These are phyloP conservation scores for Papilio elwesi DNA, from an alignment of 2,888 invertebrate species.

Conservation along the genomic window DNA sequence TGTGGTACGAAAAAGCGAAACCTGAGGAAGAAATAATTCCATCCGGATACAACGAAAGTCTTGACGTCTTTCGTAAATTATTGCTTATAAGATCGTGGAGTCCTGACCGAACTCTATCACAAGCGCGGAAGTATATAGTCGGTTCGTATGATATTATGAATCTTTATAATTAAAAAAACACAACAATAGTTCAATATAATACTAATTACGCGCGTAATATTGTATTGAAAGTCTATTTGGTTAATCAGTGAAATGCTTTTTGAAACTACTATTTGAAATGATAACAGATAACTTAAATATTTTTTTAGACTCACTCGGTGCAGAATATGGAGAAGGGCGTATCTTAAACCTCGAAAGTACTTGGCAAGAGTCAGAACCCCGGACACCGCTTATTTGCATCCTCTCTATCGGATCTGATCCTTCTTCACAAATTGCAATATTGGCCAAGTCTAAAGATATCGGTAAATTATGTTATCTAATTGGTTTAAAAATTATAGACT, in stretches of 20 bases:
- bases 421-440: constrained; percentile 94
- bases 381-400: constrained; percentile 95
- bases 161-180: not conserved
- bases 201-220: not conserved
- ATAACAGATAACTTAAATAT: not conserved
- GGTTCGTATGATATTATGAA: constrained; percentile 72
- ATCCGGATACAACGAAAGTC: constrained; percentile 92
- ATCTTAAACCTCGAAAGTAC: constrained; percentile 96
- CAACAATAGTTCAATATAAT: not conserved
- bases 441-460: constrained; percentile 94
- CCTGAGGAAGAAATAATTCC: constrained; percentile 97
- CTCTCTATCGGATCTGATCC: constrained; percentile 98
- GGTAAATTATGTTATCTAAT: constrained; percentile 80
- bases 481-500: not conserved
- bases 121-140: constrained; percentile 95
- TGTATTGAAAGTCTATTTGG: not conserved
- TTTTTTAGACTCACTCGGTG: constrained; percentile 89
- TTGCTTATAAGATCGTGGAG: constrained; percentile 96
- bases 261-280: not conserved
- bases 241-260: not conserved
- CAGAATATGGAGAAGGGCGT: constrained; percentile 95
- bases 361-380: constrained; percentile 94
- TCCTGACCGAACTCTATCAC: constrained; percentile 96
- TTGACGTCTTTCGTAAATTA: constrained; percentile 95
- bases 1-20: constrained; percentile 96